Evolutionary conservation across 2,113 vertebrate genomes (phyloP).

Genomic region (Mobula hypostoma): DNA sequence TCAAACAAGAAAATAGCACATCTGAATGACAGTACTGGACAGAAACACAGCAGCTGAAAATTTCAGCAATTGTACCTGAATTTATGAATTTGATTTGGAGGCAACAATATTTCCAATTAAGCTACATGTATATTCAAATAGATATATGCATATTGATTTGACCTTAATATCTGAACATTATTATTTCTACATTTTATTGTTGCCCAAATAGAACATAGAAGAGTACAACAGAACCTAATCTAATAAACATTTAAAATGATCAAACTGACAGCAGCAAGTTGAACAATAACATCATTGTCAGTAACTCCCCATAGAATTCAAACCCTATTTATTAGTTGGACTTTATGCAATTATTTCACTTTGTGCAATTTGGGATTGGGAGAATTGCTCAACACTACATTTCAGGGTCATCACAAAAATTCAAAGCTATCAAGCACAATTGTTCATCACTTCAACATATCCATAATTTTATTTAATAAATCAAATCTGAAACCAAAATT

Average conservation of each 20-base stretch:
- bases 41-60: too few relatives aligned
- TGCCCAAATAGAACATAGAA: not conserved
- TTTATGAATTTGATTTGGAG: too few relatives aligned
- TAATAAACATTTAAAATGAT: not conserved
- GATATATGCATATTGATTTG: not conserved
- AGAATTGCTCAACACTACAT: not conserved
- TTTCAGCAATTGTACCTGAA: too few relatives aligned
- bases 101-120: not conserved
- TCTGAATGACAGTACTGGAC: too few relatives aligned
- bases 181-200: not conserved
- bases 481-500: not conserved
- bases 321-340: not conserved
- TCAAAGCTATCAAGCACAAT: not conserved
- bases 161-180: not conserved
- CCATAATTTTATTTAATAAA: not conserved
- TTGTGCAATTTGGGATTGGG: too few relatives aligned
- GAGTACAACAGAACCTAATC: not conserved
- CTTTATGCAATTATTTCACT: not conserved
- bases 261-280: not conserved
- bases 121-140: not conserved
- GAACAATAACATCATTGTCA: not conserved
- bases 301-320: not conserved
- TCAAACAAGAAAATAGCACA: too few relatives aligned
- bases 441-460: not conserved
- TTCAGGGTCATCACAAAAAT: not conserved